Evolutionary conservation across 1,140 invertebrate genomes (phyloP), one percentile per base, ranked within the genome.

Genomic region (Stegodyphus mimosarum): DNA sequence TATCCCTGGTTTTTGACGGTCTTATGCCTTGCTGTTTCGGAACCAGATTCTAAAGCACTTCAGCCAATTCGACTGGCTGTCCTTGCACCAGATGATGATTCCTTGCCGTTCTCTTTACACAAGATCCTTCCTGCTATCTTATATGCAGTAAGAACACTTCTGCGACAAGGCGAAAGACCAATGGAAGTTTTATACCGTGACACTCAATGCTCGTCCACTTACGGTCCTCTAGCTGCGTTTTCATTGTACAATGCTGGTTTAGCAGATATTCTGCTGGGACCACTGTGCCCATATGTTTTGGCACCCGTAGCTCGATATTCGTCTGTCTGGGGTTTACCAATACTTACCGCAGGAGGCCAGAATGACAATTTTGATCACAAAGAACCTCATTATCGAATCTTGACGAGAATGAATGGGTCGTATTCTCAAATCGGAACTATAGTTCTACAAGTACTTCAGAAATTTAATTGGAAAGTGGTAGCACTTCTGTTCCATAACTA

Each of bases 201-300:
- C 88, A 95, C 95, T 0, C 91, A 92, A n/a, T 96, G 95, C 89
- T 95, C 95, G 6, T 95, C 95, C 6, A 94, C 93, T 1, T 92
- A 93, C 70, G 95, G 95, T 1, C 94, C 95, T 0, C 90, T 96
- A 6, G 94, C 94, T 4, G 95, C 95, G 5, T 94, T 96, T 89
- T 94, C 95, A 74, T 94, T 96, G 87, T 94, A 95, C 90, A 92
- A 93, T 78, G 48, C 70, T 17, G 53, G 88, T 87, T 87, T 90
- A 87, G 88, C 93, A 93, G 95, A 98, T 91, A 95, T 95, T 1
- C 96, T 98, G 89, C 92, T 98, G 88, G 97, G 97, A 0, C 95
- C 97, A 1, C 94, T 96, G 2, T 98, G 96, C 90, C 96, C 97
- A 88, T 98, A 97, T 90, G 95, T 95, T 7, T 92, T 98, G 80